Base-by-base conservation (phyloP, 2,888 invertebrate genomes). In the Junonia oenone region DNA sequence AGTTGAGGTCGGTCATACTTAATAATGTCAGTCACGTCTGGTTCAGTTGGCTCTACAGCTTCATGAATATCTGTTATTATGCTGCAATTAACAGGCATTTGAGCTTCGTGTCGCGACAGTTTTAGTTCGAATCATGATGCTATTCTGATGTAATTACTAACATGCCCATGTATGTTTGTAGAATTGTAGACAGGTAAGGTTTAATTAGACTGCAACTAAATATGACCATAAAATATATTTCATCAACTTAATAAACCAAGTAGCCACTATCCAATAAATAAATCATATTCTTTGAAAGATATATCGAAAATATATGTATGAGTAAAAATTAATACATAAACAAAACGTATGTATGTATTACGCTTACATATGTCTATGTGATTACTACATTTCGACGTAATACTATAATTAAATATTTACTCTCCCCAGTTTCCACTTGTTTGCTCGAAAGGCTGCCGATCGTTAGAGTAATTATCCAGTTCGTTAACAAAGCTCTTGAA, bases 1-100 rank as follows among this genome's bases (percentile, higher is more conserved):
- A 49, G 46, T 55, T 52, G 53, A 57, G 62, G 59, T 48, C 59
- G 56, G 37, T 56, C 52, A 37, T 50, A 40, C 50, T 68, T 40
- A 45, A 37, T 49, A 70, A 82, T 78, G 72, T 76, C 33, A 53
- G 69, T 75, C 82, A 83, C 82, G 83, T 78, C 57, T 56, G 59
- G 54, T 56, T 63, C 68, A 69, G 68, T 68, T 65, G 61, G 59
- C 63, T 66, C 68, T 68, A 64, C 71, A 66, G 71, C 73, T 69
- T 68, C 69, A 68, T 65, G 67, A 72, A 63, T 63, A 61, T 57
- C 63, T 63, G 64, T 63, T 65, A 64, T 40, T 40, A 40, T 68
- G 71, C 66, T 56, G 66, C 69, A 74, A 77, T 78, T 77, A 78
- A 64, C 63, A 60, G 62, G 63, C 59, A 72, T 73, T 72, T 27